Evolutionary conservation across 2,888 invertebrate genomes (phyloP).

Genomic region (Lathronympha strigana): DNA sequence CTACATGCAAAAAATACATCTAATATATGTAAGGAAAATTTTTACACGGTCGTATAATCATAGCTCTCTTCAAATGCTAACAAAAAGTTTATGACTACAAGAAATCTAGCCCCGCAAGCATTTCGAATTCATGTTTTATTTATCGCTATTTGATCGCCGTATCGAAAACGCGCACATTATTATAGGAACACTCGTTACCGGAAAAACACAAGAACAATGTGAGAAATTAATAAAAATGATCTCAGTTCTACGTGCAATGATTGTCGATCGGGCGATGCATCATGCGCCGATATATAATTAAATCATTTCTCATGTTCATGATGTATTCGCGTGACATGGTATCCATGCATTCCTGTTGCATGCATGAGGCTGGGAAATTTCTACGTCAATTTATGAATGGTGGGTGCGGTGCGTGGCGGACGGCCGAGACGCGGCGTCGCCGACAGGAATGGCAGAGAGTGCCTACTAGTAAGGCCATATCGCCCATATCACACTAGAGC

Average conservation of each 20-base stretch:
- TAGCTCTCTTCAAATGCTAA: not conserved
- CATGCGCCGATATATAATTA: conserved; percentile 56
- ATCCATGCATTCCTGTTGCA: conserved; percentile 30
- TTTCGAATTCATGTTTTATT: conserved; percentile 10
- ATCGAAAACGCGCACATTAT: conserved; percentile 11
- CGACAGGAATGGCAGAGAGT: not conserved
- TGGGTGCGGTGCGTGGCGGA: conserved; percentile 18
- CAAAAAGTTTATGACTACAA: conserved; percentile 12
- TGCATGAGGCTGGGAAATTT: conserved; percentile 28
- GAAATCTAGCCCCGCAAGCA: not conserved
- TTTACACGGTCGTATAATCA: conserved; percentile 1
- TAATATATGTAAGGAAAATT: not conserved
- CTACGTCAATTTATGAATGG: conserved; percentile 29
- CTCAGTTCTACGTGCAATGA: conserved; percentile 50
- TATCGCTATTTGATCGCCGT: conserved; percentile 13
- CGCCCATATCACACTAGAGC: too few relatives aligned
- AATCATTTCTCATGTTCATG: conserved; percentile 61
- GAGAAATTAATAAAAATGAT: conserved; percentile 47
- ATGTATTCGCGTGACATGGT: conserved; percentile 55
- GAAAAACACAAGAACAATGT: conserved; percentile 43
- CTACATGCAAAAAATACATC: not conserved
- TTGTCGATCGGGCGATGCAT: conserved; percentile 50
- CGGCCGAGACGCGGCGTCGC: conserved; percentile 12
- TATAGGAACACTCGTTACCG: conserved; percentile 10
- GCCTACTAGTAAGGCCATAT: too few relatives aligned